Evolutionary conservation across 2,113 vertebrate genomes (phyloP).

Genomic region (Echinops telfairi): DNA sequence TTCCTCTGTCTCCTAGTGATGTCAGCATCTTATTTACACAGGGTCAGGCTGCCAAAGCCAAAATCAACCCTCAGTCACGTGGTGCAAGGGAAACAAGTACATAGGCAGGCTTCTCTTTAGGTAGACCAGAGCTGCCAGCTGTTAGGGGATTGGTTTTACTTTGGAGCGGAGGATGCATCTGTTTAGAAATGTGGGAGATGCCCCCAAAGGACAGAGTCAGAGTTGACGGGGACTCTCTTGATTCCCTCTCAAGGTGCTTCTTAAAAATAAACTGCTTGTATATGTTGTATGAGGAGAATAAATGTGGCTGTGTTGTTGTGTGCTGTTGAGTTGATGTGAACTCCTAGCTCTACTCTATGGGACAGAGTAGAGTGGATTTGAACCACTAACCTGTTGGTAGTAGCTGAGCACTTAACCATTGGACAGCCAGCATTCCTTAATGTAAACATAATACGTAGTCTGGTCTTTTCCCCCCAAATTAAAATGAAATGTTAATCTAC

Average conservation of each 20-base stretch:
- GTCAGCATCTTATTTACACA: conserved; percentile 59
- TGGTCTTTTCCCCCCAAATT: background rate
- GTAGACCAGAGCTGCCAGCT: background rate
- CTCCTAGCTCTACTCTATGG: background rate
- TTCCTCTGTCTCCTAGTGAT: conserved; percentile 52
- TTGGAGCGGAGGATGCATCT: too few species aligned
- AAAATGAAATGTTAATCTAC: conserved; percentile 43
- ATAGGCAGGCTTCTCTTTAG: conserved; percentile 29
- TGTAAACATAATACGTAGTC: background rate
- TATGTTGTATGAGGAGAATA: conserved; percentile 28
- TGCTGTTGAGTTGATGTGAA: background rate
- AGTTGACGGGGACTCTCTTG: background rate
- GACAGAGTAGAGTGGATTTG: background rate
- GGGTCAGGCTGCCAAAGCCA: conserved; percentile 40
- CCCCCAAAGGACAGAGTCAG: conserved; percentile 14
- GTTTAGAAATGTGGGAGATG: conserved; percentile 2
- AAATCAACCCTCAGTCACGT: conserved; percentile 34
- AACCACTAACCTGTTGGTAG: background rate
- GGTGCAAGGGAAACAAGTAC: background rate
- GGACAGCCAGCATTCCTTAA: background rate
- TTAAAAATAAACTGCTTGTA: conserved; percentile 65
- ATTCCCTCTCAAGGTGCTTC: conserved; percentile 36
- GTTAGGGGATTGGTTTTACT: background rate
- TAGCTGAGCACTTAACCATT: background rate
- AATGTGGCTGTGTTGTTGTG: background rate